A percentile compares a stretch with the other conserved stretches of the same genome.
Evolutionary conservation across 2,113 vertebrate species (phyloP).

Genomic region (Electrona antarctica): DNA sequence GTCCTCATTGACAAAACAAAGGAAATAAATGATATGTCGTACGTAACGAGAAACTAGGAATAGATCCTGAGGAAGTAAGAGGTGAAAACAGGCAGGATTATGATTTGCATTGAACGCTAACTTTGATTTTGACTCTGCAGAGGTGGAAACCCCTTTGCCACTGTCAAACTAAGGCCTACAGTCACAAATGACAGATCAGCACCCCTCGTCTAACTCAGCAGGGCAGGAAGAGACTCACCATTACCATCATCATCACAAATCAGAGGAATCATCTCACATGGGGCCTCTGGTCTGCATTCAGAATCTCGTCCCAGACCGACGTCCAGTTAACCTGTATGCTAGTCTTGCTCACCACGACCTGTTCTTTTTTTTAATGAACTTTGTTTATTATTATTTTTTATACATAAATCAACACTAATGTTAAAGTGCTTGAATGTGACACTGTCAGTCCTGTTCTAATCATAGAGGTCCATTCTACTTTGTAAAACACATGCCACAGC

Average conservation of each 20-base stretch:
- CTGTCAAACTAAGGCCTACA: slow-evolving; percentile 91
- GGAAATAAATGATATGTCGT: too few species aligned
- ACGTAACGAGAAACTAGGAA: too few species aligned
- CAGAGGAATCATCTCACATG: slow-evolving; percentile 20
- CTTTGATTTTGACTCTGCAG: slow-evolving; percentile 69
- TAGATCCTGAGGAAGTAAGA: too few species aligned
- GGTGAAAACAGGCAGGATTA: too few species aligned
- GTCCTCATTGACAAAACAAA: too few species aligned
- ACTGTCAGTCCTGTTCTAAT: background rate
- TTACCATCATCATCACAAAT: slow-evolving; percentile 38
- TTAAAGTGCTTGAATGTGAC: too few species aligned
- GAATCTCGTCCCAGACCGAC: slow-evolving; percentile 31
- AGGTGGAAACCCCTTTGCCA: slow-evolving; percentile 94
- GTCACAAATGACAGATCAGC: slow-evolving; percentile 96
- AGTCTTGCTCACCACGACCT: slow-evolving; percentile 26
- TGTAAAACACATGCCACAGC: slow-evolving; percentile 13
- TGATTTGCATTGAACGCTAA: background rate
- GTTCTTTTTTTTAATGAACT: background rate
- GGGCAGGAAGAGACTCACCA: slow-evolving; percentile 21
- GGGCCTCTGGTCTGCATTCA: slow-evolving; percentile 10
- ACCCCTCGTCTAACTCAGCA: slow-evolving; percentile 78
- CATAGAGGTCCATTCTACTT: slow-evolving; percentile 26
- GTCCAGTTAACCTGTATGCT: slow-evolving; percentile 49
- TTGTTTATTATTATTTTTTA: too few species aligned
- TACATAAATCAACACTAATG: too few species aligned